phyloP scores from a whole-genome alignment of 1,140 invertebrate genomes.

The Oedothorax gibbosus region DNA sequence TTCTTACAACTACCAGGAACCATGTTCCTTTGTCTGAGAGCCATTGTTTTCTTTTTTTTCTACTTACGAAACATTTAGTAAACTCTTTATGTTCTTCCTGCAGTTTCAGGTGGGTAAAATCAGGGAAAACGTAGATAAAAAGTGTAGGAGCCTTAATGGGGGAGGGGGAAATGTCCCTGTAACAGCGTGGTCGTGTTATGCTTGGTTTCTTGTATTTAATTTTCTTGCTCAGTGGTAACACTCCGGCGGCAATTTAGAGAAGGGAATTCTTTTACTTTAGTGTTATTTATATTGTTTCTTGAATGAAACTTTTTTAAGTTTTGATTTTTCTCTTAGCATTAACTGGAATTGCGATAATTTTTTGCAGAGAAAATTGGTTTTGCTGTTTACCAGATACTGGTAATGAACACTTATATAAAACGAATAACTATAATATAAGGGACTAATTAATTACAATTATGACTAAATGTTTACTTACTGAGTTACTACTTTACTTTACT shows the following conservation, averaged over 20 bases:
- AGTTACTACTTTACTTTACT: too few relatives aligned
- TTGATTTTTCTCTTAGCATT: too few relatives aligned
- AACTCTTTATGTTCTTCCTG: slow-evolving; percentile 47
- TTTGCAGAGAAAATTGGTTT: too few relatives aligned
- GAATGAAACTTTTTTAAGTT: too few relatives aligned
- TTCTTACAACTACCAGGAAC: slow-evolving; percentile 36
- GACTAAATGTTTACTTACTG: too few relatives aligned
- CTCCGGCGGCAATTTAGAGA: slow-evolving; percentile 12
- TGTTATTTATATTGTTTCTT: slow-evolving; percentile 33
- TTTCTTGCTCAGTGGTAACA: slow-evolving; percentile 35
- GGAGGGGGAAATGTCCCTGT: background rate
- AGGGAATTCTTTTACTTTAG: slow-evolving; percentile 11
- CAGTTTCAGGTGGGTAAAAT: slow-evolving; percentile 50
- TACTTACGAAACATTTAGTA: slow-evolving; percentile 55
- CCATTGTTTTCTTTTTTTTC: slow-evolving; percentile 23
- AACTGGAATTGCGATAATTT: too few relatives aligned
- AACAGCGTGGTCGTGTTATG: slow-evolving; percentile 34
- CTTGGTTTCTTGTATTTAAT: slow-evolving; percentile 28
- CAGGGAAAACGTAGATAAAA: background rate
- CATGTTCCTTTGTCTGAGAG: slow-evolving; percentile 24
- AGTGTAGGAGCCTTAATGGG: slow-evolving; percentile 4
- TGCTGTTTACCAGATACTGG: too few relatives aligned
- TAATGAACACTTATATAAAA: too few relatives aligned
- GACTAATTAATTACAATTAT: too few relatives aligned
- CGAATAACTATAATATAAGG: too few relatives aligned